These are phyloP conservation scores for Agonopterix subpropinquella DNA, from an alignment of 2,888 invertebrate genomes.

Conservation along the genomic window DNA sequence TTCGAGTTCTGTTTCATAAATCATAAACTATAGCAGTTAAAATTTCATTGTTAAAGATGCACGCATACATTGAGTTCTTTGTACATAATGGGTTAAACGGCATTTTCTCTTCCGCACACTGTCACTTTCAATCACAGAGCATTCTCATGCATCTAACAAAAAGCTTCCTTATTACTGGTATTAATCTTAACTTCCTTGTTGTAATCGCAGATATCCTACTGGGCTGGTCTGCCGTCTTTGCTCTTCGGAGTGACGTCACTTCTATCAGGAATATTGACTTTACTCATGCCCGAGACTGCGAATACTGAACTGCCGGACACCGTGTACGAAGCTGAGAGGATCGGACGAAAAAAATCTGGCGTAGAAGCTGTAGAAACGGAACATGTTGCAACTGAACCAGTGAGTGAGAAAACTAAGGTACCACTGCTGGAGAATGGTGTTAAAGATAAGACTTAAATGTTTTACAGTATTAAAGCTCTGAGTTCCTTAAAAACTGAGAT, in stretches of 20 bases:
- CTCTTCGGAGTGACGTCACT: constrained; percentile 67
- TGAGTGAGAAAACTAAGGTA: not conserved
- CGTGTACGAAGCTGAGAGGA: constrained; percentile 59
- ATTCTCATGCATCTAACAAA: no score
- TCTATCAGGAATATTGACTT: constrained; percentile 52
- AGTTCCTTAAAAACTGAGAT: no score
- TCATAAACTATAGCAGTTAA: no score
- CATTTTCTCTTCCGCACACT: no score
- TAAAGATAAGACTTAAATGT: constrained; percentile 1
- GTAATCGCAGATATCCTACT: constrained; percentile 52
- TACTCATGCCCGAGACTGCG: constrained; percentile 71
- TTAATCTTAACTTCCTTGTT: no score
- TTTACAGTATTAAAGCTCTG: not conserved
- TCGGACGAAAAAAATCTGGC: constrained; percentile 26
- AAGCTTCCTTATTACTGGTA: no score
- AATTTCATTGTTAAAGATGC: no score
- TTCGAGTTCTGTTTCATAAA: no score
- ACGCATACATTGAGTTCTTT: no score
- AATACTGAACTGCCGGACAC: constrained; percentile 66
- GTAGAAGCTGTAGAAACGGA: not conserved
- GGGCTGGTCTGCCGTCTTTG: constrained; percentile 62
- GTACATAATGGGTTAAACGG: no score
- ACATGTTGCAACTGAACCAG: not conserved
- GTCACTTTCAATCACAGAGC: no score
- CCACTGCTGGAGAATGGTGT: constrained; percentile 13